A percentile compares a stretch with the other conserved stretches of the same genome.
phyloP scores from a whole-genome alignment of 1,140 invertebrate genomes.

The Aphelenchoides besseyi region DNA sequence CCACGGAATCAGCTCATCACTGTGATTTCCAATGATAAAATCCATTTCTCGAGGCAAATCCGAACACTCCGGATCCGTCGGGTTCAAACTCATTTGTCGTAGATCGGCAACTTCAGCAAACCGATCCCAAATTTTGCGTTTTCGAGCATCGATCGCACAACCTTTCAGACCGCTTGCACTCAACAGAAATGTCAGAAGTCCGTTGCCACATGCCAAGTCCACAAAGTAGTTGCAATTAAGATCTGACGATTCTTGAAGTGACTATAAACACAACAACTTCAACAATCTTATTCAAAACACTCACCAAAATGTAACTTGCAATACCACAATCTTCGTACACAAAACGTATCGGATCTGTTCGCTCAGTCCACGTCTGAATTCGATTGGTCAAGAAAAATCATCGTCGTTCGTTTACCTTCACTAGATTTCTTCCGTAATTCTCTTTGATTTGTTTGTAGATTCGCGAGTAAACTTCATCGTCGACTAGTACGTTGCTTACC shows the following conservation, averaged over 20 bases:
- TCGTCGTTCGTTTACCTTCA: slow-evolving; percentile 6
- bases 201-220: slow-evolving; percentile 94
- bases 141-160: slow-evolving; percentile 81
- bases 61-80: neutral
- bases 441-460: slow-evolving; percentile 32
- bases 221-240: slow-evolving; percentile 69
- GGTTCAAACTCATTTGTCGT: slow-evolving; percentile 62
- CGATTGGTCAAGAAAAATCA: neutral
- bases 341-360: slow-evolving; percentile 87
- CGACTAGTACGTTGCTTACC: slow-evolving; percentile 25
- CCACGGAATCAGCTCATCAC: slow-evolving; percentile 96
- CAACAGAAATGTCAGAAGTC: slow-evolving; percentile 70
- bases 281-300: slow-evolving; percentile 16
- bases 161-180: slow-evolving; percentile 67
- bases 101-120: slow-evolving; percentile 66
- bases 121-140: slow-evolving; percentile 82
- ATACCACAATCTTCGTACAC: slow-evolving; percentile 95
- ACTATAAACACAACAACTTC: neutral
- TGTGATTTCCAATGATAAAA: slow-evolving; percentile 97
- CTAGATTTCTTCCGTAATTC: slow-evolving; percentile 24
- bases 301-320: slow-evolving; percentile 79
- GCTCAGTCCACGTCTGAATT: slow-evolving; percentile 75
- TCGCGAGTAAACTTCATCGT: slow-evolving; percentile 27
- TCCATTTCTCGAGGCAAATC: slow-evolving; percentile 68
- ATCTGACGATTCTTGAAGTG: slow-evolving; percentile 27